Evolutionary conservation across 2,797 vertebrate genomes (phyloP), one percentile per base, ranked within the genome.

Genomic region (Prunella strophiata): DNA sequence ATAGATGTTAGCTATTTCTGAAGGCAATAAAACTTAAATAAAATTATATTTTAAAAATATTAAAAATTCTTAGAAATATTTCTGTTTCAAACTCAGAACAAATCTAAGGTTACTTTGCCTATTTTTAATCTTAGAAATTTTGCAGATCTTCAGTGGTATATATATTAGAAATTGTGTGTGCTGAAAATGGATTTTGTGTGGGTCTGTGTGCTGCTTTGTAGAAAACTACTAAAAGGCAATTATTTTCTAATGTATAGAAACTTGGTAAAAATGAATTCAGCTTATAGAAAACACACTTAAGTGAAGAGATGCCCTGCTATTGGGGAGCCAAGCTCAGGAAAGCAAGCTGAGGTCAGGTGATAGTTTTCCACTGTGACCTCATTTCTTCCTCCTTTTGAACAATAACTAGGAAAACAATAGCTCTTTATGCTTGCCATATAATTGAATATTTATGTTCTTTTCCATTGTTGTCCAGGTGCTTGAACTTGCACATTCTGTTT

Each of bases 331-430:
- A 70, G 42, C 70, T 78, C 45, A 59, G 85, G 66, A 89, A 76
- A 89, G 40, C 62, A 84, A 43, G 55, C 32, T 81, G 59, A 26
- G 47, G 73, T 85, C 55, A 54, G 80, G 74, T 86, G 75, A 71
- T 85, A 3, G 16, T 94, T 95, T 93, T 91, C 75, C 76, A 66
- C 45, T 80, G 51, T 94, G 92, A 95, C 71, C 79, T 89, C 9
- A 91, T 63, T 92, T 94, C 79, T 91, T 95, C 89, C 76, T 84
- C 23, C 52, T 61, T 92, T 79, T 70, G 70, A 94, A 91, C 80
- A 95, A 86, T 68, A 81, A 50, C 45, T 62, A 13, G 66, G 48
- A 61, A 81, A 92, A 96, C 88, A 96, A 95, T 86, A 54, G 80
- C 22, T 93, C 91, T 86, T 93, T 74, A 9, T 91, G 55, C 40